Evolutionary conservation across 2,113 vertebrate genomes (phyloP).

Genomic region (Coregonus clupeaformis): DNA sequence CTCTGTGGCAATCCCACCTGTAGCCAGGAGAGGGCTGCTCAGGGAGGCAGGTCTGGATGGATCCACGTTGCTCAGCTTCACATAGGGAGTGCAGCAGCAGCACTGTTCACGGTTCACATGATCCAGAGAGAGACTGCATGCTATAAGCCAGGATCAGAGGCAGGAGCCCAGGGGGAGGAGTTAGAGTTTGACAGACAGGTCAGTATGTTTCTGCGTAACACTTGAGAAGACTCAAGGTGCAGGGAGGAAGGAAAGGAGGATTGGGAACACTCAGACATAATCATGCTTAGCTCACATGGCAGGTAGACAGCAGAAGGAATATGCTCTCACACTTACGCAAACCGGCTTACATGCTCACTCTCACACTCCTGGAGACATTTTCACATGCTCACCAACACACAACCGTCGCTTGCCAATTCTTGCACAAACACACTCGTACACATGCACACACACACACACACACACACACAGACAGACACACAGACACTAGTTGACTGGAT

Average conservation of each 20-base stretch:
- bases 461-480: too few species aligned
- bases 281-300: slow-evolving; percentile 3
- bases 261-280: slow-evolving; percentile 14
- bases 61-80: slow-evolving; percentile 15
- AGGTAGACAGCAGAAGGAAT: not conserved
- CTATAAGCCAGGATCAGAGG: not conserved
- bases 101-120: slow-evolving; percentile 33
- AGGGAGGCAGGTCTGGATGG: slow-evolving; percentile 8
- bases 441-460: too few species aligned
- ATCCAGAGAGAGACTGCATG: not conserved
- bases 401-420: not conserved
- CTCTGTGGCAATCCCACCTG: slow-evolving; percentile 18
- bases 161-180: slow-evolving; percentile 36
- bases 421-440: slow-evolving; percentile 2
- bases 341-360: not conserved
- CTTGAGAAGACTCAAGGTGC: slow-evolving; percentile 50
- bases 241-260: slow-evolving; percentile 27
- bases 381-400: not conserved
- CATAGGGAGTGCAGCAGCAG: slow-evolving; percentile 15
- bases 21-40: slow-evolving; percentile 30
- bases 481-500: slow-evolving; percentile 15
- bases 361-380: not conserved
- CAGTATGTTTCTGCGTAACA: slow-evolving; percentile 33
- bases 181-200: slow-evolving; percentile 47
- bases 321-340: not conserved